These are phyloP conservation scores for Drymonia ruficornis DNA, from an alignment of 2,888 invertebrate species.

Conservation along the genomic window DNA sequence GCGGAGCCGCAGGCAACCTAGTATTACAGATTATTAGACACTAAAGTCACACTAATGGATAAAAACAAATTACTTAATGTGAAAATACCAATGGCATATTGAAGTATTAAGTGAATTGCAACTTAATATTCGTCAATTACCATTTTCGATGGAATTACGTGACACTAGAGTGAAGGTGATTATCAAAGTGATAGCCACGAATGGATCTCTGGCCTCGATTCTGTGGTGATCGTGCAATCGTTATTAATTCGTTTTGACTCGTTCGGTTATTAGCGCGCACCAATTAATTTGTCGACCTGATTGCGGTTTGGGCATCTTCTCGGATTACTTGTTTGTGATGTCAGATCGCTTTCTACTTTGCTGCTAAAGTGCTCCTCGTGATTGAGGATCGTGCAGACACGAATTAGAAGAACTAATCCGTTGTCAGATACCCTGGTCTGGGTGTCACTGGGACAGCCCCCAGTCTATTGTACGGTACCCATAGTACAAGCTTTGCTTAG, in stretches of 20 bases:
- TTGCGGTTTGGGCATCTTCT: constrained; percentile 25
- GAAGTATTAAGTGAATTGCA: constrained; percentile 7
- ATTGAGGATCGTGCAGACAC: background rate
- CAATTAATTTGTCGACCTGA: constrained; percentile 32
- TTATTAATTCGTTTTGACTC: constrained; percentile 32
- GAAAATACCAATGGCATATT: background rate
- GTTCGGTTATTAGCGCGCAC: constrained; percentile 31
- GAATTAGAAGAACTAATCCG: background rate
- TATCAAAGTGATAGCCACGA: constrained; percentile 19
- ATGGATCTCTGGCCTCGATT: constrained; percentile 26
- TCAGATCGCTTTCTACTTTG: constrained; percentile 12
- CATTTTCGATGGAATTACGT: constrained; percentile 13
- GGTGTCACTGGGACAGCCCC: too few species aligned
- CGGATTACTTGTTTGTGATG: constrained; percentile 19
- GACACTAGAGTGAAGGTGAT: constrained; percentile 9
- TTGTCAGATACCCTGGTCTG: too few species aligned
- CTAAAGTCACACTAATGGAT: background rate
- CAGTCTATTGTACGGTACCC: too few species aligned
- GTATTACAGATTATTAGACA: too few species aligned
- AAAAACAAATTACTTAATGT: background rate
- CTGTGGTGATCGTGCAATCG: constrained; percentile 32
- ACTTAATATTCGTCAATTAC: constrained; percentile 12
- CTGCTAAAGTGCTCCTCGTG: background rate
- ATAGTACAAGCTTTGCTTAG: too few species aligned
- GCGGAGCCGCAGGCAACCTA: too few species aligned